phyloP scores from a whole-genome alignment of 2,888 invertebrate genomes.

The Dusona sp. region DNA sequence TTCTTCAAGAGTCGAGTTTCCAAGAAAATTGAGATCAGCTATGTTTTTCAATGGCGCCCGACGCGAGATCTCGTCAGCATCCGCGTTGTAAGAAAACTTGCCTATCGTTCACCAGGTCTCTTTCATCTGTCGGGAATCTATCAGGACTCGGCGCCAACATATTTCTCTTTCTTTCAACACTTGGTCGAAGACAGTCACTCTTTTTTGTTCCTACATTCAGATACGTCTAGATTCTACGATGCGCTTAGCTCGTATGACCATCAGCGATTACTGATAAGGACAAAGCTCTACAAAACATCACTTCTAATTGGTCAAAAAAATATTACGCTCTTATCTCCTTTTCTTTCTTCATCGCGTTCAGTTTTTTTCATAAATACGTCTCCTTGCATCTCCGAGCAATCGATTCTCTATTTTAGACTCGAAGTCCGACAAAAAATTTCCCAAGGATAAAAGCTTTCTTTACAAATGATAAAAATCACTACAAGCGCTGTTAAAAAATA shows the following conservation, averaged over 20 bases:
- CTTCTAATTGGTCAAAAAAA: conserved; percentile 6
- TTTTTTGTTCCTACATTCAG: conserved; percentile 25
- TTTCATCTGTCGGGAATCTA: conserved; percentile 59
- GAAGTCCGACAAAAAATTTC: background rate
- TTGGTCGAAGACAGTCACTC: conserved; percentile 31
- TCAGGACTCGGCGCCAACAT: conserved; percentile 62
- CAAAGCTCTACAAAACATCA: background rate
- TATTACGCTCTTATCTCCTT: background rate
- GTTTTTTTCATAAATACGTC: background rate
- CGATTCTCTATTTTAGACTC: background rate
- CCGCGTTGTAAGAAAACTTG: conserved; percentile 48
- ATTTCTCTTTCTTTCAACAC: conserved; percentile 56
- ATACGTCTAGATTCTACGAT: background rate
- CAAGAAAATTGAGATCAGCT: conserved; percentile 55
- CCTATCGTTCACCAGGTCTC: conserved; percentile 44
- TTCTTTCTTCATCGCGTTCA: background rate
- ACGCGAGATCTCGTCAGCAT: conserved; percentile 55
- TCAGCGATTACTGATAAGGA: conserved; percentile 27
- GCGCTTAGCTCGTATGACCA: background rate
- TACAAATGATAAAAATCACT: background rate
- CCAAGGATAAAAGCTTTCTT: background rate
- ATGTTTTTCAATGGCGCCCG: conserved; percentile 63
- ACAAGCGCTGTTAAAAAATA: background rate
- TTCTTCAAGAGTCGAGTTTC: conserved; percentile 40
- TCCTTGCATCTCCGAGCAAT: background rate